Conservation (phyloP, 2,797 vertebrate species). For the Anomalospiza imberbis region DNA sequence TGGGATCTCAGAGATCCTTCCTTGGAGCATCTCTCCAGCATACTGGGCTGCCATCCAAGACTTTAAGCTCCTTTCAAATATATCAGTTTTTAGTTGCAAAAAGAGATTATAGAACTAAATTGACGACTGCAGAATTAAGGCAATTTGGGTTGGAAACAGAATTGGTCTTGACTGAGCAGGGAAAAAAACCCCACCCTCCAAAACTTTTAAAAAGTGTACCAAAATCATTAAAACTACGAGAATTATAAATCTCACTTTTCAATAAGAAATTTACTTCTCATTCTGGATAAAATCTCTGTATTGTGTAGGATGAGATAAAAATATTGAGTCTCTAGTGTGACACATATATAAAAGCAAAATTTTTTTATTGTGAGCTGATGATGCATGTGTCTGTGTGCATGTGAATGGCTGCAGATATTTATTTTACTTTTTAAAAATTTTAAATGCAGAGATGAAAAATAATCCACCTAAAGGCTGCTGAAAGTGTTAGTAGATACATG, state of each 20-base stretch:
- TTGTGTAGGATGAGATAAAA: background rate
- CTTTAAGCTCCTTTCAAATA: background rate
- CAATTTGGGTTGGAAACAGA: background rate
- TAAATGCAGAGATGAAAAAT: constrained; percentile 11
- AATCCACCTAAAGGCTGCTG: background rate
- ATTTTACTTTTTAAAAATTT: constrained; percentile 29
- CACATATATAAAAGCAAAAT: background rate
- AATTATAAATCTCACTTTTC: background rate
- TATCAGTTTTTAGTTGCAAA: constrained; percentile 2
- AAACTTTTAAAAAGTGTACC: background rate
- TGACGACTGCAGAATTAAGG: background rate
- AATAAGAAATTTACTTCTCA: background rate
- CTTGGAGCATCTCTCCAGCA: constrained; percentile 3
- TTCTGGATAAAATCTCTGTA: background rate
- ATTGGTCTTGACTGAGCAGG: background rate
- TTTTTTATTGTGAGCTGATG: background rate
- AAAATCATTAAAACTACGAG: background rate
- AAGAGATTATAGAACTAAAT: background rate
- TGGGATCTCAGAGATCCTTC: background rate
- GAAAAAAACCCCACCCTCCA: background rate
- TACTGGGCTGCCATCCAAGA: background rate
- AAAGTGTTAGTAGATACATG: background rate
- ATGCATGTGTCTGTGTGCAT: background rate
- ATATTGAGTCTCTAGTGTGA: background rate
- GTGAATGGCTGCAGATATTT: background rate